A percentile compares a stretch with the other conserved stretches of the same genome.
These are phyloP conservation scores for Sarcophaga subvicina DNA, from an alignment of 2,888 invertebrate genomes.

Conservation along the genomic window DNA sequence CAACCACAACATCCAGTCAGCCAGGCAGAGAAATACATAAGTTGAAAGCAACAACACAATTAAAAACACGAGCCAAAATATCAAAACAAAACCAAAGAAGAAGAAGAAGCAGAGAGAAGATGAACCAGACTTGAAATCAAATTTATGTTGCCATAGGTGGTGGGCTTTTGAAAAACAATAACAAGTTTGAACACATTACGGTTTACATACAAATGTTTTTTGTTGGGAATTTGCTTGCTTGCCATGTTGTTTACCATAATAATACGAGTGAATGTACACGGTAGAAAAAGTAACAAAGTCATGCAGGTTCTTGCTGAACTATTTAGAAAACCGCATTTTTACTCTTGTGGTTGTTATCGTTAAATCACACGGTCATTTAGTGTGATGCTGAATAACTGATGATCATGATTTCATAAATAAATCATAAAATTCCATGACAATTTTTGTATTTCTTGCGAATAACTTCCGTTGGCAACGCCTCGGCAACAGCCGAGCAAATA, in stretches of 20 bases:
- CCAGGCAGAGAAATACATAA: neutral
- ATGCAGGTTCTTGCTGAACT: neutral
- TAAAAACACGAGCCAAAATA: too few species aligned
- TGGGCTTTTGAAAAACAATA: too few species aligned
- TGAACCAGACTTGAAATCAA: neutral
- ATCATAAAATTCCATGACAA: conserved; percentile 28
- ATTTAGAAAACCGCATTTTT: too few species aligned
- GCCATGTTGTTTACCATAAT: neutral
- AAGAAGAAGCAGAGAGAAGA: too few species aligned
- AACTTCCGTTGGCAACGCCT: conserved; percentile 60
- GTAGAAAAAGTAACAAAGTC: neutral
- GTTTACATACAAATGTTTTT: too few species aligned
- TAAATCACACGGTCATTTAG: conserved; percentile 40
- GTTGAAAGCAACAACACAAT: too few species aligned
- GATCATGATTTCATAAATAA: conserved; percentile 26
- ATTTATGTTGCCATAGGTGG: conserved; percentile 52
- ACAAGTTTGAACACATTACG: too few species aligned
- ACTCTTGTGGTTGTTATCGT: neutral
- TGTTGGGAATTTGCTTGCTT: too few species aligned
- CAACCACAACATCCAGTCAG: neutral
- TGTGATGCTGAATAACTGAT: neutral
- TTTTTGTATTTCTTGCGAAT: conserved; percentile 8
- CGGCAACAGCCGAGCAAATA: neutral
- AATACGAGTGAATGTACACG: neutral
- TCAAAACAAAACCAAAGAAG: too few species aligned